Base-by-base conservation (phyloP, 2,888 invertebrate genomes). In the Phortica okadai region DNA sequence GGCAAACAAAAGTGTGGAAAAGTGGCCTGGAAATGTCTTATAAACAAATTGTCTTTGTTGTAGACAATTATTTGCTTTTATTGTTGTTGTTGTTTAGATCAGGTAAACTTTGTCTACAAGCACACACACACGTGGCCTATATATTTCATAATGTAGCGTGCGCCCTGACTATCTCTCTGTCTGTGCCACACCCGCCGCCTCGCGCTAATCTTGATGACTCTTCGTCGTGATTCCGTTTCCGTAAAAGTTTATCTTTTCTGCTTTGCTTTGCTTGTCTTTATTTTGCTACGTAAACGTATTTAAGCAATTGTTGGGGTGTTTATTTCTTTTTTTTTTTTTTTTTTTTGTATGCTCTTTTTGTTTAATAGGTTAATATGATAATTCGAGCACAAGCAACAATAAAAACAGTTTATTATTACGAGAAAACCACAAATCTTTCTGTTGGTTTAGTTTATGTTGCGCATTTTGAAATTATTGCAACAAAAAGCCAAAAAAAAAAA, bases 291-390 rank as follows among this genome's bases (percentile, higher is more conserved):
- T 44, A 44, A 67, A 14, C 14, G n/a, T 67, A 44, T 67, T 67
- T 67, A 16, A 25, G 67, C 67, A 44, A 67, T 67, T 67, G 44
- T 50, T 50, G 10, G 8, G 50, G 10, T 50, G 50, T 50, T 50
- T 50, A 8, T n/a, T n/a, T n/a, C n/a, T n/a, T n/a, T n/a, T n/a
- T n/a, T n/a, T n/a, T n/a, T n/a, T n/a, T n/a, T n/a, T n/a, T n/a
- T 14, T 50, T 50, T 50, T 3, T 33, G 33, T 2, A 33, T 33
- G 33, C 33, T 33, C 21, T 50, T 69, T 50, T 69, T 21, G 69
- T 21, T 69, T 69, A 45, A 16, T 69, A 21, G 69, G 69, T 69
- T 69, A 69, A 69, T 69, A 69, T 69, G 69, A 69, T 69, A 69
- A 69, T 69, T 44, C 69, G n/a, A 42, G 33, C 33, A 1, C n/a